A percentile compares a stretch with the other conserved stretches of the same genome.
These are phyloP conservation scores for Chironomus striatipennis DNA, from an alignment of 1,140 invertebrate species.

Conservation along the genomic window DNA sequence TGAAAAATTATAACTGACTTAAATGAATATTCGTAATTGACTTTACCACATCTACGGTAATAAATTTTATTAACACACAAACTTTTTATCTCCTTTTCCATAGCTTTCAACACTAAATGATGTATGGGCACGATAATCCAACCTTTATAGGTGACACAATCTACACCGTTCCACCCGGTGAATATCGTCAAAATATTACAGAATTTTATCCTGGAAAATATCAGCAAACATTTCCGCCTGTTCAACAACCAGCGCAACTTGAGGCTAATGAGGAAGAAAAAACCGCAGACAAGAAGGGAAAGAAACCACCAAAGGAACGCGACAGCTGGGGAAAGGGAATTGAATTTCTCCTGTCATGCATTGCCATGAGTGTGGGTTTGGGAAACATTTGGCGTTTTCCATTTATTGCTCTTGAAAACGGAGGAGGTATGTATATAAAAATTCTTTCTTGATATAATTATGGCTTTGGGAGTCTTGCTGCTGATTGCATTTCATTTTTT, in stretches of 20 bases:
- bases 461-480: too few relatives aligned
- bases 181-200: background rate
- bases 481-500: too few relatives aligned
- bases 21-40: too few relatives aligned
- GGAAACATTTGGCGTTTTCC: constrained; percentile 48
- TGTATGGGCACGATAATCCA: background rate
- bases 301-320: background rate
- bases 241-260: background rate
- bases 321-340: constrained; percentile 31
- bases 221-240: background rate
- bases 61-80: too few relatives aligned
- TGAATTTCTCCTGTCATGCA: constrained; percentile 42
- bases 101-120: background rate
- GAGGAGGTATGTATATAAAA: constrained; percentile 31
- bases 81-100: too few relatives aligned
- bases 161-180: background rate
- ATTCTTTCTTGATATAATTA: too few relatives aligned
- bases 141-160: background rate
- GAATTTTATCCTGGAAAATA: background rate
- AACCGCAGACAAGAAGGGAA: background rate
- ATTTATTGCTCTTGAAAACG: constrained; percentile 41
- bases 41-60: too few relatives aligned
- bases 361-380: constrained; percentile 43
- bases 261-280: background rate
- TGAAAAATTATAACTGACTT: too few relatives aligned